phyloP scores from a whole-genome alignment of 2,888 invertebrate species.

The Eledone cirrhosa region DNA sequence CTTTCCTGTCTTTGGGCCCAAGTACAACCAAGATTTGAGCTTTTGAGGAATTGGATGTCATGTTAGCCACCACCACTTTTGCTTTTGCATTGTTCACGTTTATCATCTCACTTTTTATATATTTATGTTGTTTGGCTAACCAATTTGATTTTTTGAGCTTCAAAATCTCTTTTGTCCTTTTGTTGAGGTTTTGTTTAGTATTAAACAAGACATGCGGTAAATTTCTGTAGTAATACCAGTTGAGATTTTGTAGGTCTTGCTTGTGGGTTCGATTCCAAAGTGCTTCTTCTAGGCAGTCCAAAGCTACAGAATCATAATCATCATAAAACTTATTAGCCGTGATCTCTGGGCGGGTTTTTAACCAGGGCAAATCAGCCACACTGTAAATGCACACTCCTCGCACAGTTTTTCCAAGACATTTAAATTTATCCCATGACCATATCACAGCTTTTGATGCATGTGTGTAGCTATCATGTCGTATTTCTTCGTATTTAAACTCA shows the following conservation, averaged over 20 bases:
- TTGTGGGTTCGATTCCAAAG: slow-evolving; percentile 20
- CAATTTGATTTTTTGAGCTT: slow-evolving; percentile 28
- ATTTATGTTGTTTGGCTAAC: slow-evolving; percentile 15
- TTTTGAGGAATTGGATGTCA: too few relatives aligned
- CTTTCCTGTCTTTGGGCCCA: too few relatives aligned
- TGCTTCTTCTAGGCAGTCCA: slow-evolving; percentile 45
- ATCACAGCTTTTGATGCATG: slow-evolving; percentile 47
- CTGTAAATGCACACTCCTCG: slow-evolving; percentile 47
- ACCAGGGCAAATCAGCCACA: slow-evolving; percentile 50
- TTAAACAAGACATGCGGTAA: slow-evolving; percentile 32
- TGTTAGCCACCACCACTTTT: too few relatives aligned
- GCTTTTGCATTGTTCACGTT: too few relatives aligned
- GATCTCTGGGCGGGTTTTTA: slow-evolving; percentile 51
- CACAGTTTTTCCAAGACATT: slow-evolving; percentile 43
- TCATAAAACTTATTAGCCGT: slow-evolving; percentile 61
- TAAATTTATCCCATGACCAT: slow-evolving; percentile 41
- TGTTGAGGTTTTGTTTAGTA: not conserved
- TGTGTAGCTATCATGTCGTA: slow-evolving; percentile 40
- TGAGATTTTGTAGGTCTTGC: not conserved
- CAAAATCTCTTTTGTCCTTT: slow-evolving; percentile 21
- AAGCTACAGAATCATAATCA: slow-evolving; percentile 43
- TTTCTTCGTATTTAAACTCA: slow-evolving; percentile 27
- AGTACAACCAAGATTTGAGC: too few relatives aligned
- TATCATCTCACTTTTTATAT: not conserved
- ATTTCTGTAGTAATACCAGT: slow-evolving; percentile 29